These are phyloP conservation scores for Notarius quadriscutis DNA, from an alignment of 2,113 vertebrate species.

Conservation along the genomic window DNA sequence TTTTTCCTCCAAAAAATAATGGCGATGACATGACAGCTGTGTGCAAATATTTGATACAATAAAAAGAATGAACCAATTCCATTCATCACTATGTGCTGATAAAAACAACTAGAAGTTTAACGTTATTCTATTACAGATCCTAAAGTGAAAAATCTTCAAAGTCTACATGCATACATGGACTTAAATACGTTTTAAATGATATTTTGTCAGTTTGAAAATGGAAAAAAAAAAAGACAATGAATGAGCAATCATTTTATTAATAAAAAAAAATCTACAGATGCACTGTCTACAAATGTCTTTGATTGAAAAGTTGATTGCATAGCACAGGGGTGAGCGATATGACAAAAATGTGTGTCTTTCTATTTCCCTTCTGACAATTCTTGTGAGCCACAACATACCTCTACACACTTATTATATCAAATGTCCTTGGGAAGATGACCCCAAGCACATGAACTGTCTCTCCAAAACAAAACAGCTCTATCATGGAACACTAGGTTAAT, in stretches of 20 bases:
- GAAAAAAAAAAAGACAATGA: background rate
- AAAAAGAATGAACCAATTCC: background rate
- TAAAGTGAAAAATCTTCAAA: background rate
- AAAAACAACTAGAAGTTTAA: background rate
- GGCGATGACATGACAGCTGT: constrained; percentile 6
- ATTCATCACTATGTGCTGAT: background rate
- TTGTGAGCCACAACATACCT: too few relatives aligned
- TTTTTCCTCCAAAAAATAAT: constrained; percentile 4
- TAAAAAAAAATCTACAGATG: background rate
- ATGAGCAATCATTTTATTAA: background rate
- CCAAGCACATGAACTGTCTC: background rate
- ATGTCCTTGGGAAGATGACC: background rate
- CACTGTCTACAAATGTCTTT: background rate
- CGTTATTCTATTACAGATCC: background rate
- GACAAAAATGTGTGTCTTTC: background rate
- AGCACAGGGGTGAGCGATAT: background rate
- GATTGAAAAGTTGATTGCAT: background rate
- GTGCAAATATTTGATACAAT: background rate
- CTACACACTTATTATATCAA: background rate
- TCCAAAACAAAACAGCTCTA: background rate
- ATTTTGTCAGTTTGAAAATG: background rate
- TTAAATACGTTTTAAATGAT: background rate
- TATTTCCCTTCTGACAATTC: too few relatives aligned
- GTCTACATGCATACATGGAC: too few relatives aligned
- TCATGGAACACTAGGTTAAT: background rate